phyloP scores from a whole-genome alignment of 2,888 invertebrate genomes.

The Anorthoa munda region DNA sequence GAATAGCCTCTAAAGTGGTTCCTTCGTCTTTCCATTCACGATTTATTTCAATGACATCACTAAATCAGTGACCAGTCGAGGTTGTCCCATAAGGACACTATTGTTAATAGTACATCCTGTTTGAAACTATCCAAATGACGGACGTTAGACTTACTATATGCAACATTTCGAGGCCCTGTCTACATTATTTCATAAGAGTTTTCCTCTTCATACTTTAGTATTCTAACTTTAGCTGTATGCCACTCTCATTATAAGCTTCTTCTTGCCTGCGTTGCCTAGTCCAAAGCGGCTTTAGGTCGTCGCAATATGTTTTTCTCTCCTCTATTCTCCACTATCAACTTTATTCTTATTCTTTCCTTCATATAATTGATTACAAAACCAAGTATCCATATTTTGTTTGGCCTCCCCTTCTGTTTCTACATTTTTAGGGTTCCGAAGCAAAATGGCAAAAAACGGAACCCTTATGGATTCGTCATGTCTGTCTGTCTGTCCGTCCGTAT shows the following conservation, averaged over 20 bases:
- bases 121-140: background rate
- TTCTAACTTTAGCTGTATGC: too few relatives aligned
- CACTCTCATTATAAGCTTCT: background rate
- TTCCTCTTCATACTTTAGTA: conserved; percentile 13
- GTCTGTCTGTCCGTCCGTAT: too few relatives aligned
- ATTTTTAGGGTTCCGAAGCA: too few relatives aligned
- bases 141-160: background rate
- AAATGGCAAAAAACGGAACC: too few relatives aligned
- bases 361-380: background rate
- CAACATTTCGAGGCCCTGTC: background rate
- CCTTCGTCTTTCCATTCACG: background rate
- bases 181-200: background rate
- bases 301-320: background rate
- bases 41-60: conserved; percentile 3
- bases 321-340: background rate
- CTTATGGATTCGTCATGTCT: too few relatives aligned
- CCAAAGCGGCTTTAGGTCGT: background rate
- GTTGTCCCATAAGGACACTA: conserved; percentile 14
- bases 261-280: background rate
- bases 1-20: background rate
- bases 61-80: background rate
- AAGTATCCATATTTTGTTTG: background rate
- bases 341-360: background rate
- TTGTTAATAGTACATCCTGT: conserved; percentile 14
- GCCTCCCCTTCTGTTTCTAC: too few relatives aligned